Evolutionary conservation across 30 jellyfish, hydroid and myxozoan genomes (phyloP).

Genomic region (Pelagia noctiluca): DNA sequence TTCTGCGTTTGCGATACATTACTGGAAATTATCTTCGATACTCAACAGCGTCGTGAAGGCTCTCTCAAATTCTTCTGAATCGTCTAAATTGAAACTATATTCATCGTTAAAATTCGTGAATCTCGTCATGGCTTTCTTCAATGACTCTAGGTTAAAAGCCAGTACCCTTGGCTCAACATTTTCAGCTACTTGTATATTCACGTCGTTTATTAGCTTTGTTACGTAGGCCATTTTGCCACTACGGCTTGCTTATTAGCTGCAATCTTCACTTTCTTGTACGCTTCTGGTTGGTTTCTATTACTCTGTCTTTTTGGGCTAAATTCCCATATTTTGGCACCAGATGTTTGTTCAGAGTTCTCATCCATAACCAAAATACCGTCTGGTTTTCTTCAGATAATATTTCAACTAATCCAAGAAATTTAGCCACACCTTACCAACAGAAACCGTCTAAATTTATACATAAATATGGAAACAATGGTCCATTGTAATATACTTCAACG

Average conservation of each 20-base stretch:
- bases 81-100: slow-evolving; percentile 34
- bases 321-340: slow-evolving; percentile 74
- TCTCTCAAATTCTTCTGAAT: slow-evolving; percentile 27
- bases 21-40: slow-evolving; percentile 33
- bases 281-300: slow-evolving; percentile 44
- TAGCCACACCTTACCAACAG: too few species aligned
- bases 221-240: slow-evolving; percentile 50
- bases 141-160: slow-evolving; percentile 32
- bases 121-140: slow-evolving; percentile 62
- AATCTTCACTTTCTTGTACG: slow-evolving; percentile 51
- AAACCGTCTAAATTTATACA: too few species aligned
- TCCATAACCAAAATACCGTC: slow-evolving; percentile 25
- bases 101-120: slow-evolving; percentile 33
- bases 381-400: too few species aligned
- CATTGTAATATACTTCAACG: too few species aligned
- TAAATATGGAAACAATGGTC: too few species aligned
- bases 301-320: slow-evolving; percentile 27
- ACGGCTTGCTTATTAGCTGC: slow-evolving; percentile 60
- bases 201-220: slow-evolving; percentile 56
- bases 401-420: too few species aligned
- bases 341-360: slow-evolving; percentile 40
- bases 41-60: slow-evolving; percentile 33
- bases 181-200: slow-evolving; percentile 43
- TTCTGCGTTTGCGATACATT: neutral
- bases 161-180: slow-evolving; percentile 37